Conservation (phyloP, 2,797 vertebrate species). For the Spheniscus humboldti region DNA sequence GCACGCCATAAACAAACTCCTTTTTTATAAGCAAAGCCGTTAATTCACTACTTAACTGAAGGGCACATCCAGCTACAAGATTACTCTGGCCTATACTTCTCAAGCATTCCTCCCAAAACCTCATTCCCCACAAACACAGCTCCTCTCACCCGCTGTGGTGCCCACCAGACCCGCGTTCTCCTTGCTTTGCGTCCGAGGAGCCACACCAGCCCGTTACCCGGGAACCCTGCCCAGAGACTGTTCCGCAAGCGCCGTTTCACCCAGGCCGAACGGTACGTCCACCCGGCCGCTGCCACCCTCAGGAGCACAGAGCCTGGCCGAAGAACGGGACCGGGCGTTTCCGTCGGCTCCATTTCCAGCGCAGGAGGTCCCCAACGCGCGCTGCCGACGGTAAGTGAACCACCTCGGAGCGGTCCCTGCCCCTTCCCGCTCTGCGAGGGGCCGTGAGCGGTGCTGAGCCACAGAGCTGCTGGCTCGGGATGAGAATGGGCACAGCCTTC, state of each 20-base stretch:
- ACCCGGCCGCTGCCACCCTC: not conserved
- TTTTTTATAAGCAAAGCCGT: not conserved
- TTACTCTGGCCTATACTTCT: not conserved
- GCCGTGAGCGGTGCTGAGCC: not conserved
- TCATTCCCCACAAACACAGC: not conserved
- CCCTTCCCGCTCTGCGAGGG: not conserved
- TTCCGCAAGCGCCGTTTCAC: not conserved
- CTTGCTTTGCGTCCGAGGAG: not conserved
- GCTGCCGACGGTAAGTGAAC: not conserved
- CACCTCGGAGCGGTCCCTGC: not conserved
- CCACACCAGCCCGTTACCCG: rapidly evolving
- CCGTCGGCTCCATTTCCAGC: not conserved
- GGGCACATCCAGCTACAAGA: not conserved
- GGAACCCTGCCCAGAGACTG: too few relatives aligned
- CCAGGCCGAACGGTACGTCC: not conserved
- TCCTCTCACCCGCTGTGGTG: not conserved
- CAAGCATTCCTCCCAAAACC: not conserved
- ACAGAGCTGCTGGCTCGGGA: not conserved
- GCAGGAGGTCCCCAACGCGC: not conserved
- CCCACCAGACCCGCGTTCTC: too few relatives aligned
- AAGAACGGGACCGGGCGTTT: not conserved
- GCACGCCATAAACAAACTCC: not conserved
- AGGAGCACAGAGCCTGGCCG: not conserved
- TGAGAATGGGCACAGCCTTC: not conserved
- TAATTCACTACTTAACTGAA: not conserved